phyloP scores from a whole-genome alignment of 1,140 invertebrate species.

The Liolophura sinensis region DNA sequence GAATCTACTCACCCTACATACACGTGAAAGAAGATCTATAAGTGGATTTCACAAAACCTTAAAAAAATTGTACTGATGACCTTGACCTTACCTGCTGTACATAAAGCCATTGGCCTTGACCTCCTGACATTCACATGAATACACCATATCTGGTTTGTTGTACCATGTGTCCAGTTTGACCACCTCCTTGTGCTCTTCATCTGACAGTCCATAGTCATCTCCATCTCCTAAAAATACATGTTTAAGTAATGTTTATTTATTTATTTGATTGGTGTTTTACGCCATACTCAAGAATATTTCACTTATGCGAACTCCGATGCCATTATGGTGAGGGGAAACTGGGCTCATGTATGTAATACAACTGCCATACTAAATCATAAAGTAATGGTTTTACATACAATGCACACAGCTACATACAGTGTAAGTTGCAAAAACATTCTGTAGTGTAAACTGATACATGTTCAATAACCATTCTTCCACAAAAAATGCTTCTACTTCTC shows the following conservation, averaged over 20 bases:
- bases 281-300: too few relatives aligned
- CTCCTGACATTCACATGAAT: constrained; percentile 88
- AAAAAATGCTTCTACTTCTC: too few relatives aligned
- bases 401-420: too few relatives aligned
- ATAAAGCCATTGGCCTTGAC: constrained; percentile 84
- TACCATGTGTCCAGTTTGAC: constrained; percentile 75
- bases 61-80: background rate
- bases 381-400: background rate
- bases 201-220: constrained; percentile 57
- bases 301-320: too few relatives aligned
- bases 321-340: too few relatives aligned
- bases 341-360: too few relatives aligned
- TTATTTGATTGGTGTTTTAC: too few relatives aligned
- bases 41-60: background rate
- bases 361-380: background rate
- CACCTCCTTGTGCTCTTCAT: constrained; percentile 69
- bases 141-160: constrained; percentile 81
- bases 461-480: too few relatives aligned
- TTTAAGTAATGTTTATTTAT: too few relatives aligned
- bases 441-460: too few relatives aligned
- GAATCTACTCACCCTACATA: too few relatives aligned
- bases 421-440: too few relatives aligned
- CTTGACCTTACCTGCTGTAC: constrained; percentile 34
- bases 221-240: constrained; percentile 25
- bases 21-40: background rate